Evolutionary conservation across 23 tunicate species (phyloP).

Genomic region (Clavelina lepadiformis): DNA sequence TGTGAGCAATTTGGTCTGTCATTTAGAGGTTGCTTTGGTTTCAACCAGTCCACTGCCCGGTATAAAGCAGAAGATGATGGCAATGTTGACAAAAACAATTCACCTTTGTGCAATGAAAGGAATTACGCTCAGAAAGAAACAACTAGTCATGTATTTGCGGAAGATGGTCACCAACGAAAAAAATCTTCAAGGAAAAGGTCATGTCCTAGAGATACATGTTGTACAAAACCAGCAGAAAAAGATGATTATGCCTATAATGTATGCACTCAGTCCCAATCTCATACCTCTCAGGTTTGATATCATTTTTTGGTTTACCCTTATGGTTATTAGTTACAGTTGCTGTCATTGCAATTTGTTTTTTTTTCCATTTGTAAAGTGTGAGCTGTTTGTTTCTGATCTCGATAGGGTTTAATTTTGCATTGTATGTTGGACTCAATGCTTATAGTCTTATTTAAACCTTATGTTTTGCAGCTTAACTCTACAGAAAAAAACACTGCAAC

Average conservation of each 20-base stretch:
- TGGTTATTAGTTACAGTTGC: too few species aligned
- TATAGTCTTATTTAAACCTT: too few species aligned
- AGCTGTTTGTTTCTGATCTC: too few species aligned
- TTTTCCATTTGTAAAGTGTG: too few species aligned
- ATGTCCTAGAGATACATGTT: slow-evolving; percentile 18
- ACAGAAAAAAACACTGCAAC: too few species aligned
- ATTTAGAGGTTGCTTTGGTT: slow-evolving; percentile 41
- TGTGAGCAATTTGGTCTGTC: slow-evolving; percentile 22
- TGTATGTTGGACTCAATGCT: too few species aligned
- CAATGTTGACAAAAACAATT: not conserved
- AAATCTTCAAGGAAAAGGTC: not conserved
- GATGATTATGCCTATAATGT: slow-evolving; percentile 28
- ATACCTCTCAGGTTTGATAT: too few species aligned
- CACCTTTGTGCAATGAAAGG: not conserved
- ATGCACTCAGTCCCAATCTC: too few species aligned
- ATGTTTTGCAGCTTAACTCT: too few species aligned
- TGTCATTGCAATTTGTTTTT: too few species aligned
- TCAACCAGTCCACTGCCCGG: slow-evolving; percentile 1
- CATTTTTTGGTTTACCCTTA: too few species aligned
- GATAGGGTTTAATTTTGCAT: too few species aligned
- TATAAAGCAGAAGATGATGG: not conserved
- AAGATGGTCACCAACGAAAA: slow-evolving; percentile 13
- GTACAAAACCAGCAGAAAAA: slow-evolving; percentile 10
- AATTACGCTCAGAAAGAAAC: not conserved
- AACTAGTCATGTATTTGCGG: slow-evolving; percentile 2